phyloP scores from a whole-genome alignment of 1,140 invertebrate genomes.

The Saccostrea cuccullata region DNA sequence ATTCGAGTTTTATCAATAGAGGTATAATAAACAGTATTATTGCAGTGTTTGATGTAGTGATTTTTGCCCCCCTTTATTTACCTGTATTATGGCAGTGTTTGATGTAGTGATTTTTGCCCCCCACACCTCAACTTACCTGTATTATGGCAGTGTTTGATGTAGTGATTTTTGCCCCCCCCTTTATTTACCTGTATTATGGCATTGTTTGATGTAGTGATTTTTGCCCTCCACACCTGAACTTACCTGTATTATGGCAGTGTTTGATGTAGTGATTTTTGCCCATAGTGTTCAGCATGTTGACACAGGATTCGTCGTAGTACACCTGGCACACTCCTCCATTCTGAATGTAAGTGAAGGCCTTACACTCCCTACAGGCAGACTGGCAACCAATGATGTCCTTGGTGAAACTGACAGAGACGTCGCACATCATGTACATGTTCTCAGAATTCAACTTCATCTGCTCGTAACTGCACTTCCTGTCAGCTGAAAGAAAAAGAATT shows the following conservation, averaged over 20 bases:
- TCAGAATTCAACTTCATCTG: constrained; percentile 45
- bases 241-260: constrained; percentile 37
- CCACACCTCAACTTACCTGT: background rate
- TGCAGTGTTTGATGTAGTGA: constrained; percentile 36
- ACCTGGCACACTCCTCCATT: constrained; percentile 49
- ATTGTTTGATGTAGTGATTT: background rate
- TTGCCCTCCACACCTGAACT: background rate
- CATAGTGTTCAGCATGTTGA: constrained; percentile 46
- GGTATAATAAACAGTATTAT: no score
- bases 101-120: background rate
- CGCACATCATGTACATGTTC: constrained; percentile 48
- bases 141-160: background rate
- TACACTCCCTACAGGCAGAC: constrained; percentile 46
- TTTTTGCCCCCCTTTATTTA: background rate
- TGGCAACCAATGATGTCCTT: constrained; percentile 39
- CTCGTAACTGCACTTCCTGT: constrained; percentile 47
- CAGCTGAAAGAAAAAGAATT: background rate
- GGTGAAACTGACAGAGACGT: constrained; percentile 11
- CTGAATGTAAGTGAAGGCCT: constrained; percentile 47
- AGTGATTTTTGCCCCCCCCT: background rate
- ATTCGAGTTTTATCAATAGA: no score
- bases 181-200: no score
- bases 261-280: constrained; percentile 49
- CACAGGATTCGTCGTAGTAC: constrained; percentile 42
- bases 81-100: background rate